These are phyloP conservation scores for Tenthredo livida DNA, from an alignment of 2,888 invertebrate genomes.

Conservation along the genomic window DNA sequence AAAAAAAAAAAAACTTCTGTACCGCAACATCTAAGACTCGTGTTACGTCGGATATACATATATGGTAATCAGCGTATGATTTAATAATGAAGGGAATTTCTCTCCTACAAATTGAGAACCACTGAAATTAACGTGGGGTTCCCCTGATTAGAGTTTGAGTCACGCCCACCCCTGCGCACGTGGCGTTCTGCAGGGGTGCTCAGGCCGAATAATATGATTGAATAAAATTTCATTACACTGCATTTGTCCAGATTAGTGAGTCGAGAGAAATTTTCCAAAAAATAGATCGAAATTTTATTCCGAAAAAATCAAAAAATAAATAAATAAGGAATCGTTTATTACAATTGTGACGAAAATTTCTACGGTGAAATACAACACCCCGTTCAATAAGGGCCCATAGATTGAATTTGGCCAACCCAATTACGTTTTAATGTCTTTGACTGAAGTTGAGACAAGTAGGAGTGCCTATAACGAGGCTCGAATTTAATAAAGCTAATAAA, in stretches of 20 bases:
- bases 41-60: neutral
- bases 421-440: constrained; percentile 41
- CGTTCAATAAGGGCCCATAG: neutral
- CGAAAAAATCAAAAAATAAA: too few relatives aligned
- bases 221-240: constrained; percentile 38
- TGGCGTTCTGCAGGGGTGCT: constrained; percentile 53
- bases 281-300: too few relatives aligned
- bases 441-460: neutral
- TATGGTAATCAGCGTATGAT: neutral
- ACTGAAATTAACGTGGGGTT: constrained; percentile 52
- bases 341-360: neutral
- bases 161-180: constrained; percentile 53
- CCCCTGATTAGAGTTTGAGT: constrained; percentile 55
- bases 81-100: neutral
- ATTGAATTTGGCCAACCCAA: constrained; percentile 6
- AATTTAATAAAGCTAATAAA: constrained; percentile 38
- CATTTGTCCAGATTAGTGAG: neutral
- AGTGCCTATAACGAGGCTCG: neutral
- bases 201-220: constrained; percentile 46
- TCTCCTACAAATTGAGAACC: constrained; percentile 34
- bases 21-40: neutral
- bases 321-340: neutral
- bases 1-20: neutral
- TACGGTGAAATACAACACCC: constrained; percentile 9
- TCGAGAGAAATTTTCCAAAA: neutral